Percentiles rank a stretch among this genome's conserved stretches.
phyloP scores from a whole-genome alignment of 2,797 vertebrate species.

The Acanthurus tractus region DNA sequence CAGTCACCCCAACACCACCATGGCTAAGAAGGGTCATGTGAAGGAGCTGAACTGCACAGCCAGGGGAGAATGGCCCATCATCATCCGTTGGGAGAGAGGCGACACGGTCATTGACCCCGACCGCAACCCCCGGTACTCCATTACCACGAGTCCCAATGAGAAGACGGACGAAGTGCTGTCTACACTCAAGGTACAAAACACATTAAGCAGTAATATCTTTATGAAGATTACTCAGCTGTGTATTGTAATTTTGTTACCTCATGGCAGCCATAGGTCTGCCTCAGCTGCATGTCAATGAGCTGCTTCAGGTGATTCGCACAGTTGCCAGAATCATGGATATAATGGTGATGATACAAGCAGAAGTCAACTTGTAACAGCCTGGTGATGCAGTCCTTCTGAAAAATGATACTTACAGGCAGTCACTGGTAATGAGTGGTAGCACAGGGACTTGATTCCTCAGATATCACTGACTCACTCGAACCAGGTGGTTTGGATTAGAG shows the following conservation, averaged over 20 bases:
- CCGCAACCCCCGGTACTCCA: slow-evolving; percentile 94
- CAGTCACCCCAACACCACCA: slow-evolving; percentile 98
- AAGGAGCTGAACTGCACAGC: slow-evolving; percentile 99
- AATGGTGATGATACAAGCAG: background rate
- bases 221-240: slow-evolving; percentile 9
- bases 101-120: slow-evolving; percentile 98
- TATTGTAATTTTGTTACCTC: no score
- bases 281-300: background rate
- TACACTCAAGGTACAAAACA: slow-evolving; percentile 91
- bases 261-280: no score
- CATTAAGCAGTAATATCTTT: slow-evolving; percentile 23
- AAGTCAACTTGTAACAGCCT: background rate
- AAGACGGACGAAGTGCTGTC: slow-evolving; percentile 97
- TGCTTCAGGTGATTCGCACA: background rate
- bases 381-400: background rate
- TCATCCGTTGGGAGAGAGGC: slow-evolving; percentile 98
- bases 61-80: slow-evolving; percentile 96
- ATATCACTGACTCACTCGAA: no score
- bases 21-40: slow-evolving; percentile 96
- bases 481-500: no score
- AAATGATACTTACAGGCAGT: background rate
- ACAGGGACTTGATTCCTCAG: background rate
- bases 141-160: slow-evolving; percentile 95
- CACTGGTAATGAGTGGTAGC: slow-evolving; percentile 4
- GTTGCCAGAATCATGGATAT: background rate